Base-by-base conservation (phyloP, 2,797 vertebrate species). In the Anas bahamensis region DNA sequence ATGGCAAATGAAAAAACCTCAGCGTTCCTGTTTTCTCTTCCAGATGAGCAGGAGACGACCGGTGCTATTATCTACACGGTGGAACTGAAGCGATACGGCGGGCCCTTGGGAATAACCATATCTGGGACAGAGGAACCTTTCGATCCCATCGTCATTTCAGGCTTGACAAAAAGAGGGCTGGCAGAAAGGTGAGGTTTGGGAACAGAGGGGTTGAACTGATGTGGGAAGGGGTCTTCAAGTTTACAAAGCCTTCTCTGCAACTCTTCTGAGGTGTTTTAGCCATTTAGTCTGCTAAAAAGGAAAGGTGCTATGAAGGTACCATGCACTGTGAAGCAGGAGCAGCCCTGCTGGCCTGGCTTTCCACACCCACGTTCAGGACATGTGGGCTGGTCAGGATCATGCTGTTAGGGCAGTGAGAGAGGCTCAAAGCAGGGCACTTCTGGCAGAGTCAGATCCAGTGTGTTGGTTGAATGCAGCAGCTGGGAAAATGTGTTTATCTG, bases 41-140 rank as follows among this genome's bases (percentile, higher is more conserved):
- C 97, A 99, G 99, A 99, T 16, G 99, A 99, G 85, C 99, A 99
- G 98, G 99, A 99, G 97, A 98, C 98, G 9, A 99, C 98, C 0
- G 99, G 99, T n/a, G 99, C 99, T 77, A 99, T 99, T 95, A 99
- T 99, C 97, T 99, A 99, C 97, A 99, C 99, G 0, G 99, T 99
- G 97, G 99, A 99, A 93, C 97, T 99, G 95, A 99, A 99, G 96
- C 97, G 99, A 29, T 99, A 99, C 0, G 99, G 99, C 1, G 99
- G 99, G 10, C 99, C 99, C 22, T 97, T 99, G 97, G 99, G 99
- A 81, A 99, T 99, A 97, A 99, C 99, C 95, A 99, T 99, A 97
- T 99, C 99, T 0, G 99, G 99, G 92, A 99, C 99, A 0, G 99
- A 99, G 97, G 99, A 99, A 79, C 99, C 99, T 65, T 99, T 99